phyloP scores from a whole-genome alignment of 1,140 invertebrate species.

The Cephus cinctus region DNA sequence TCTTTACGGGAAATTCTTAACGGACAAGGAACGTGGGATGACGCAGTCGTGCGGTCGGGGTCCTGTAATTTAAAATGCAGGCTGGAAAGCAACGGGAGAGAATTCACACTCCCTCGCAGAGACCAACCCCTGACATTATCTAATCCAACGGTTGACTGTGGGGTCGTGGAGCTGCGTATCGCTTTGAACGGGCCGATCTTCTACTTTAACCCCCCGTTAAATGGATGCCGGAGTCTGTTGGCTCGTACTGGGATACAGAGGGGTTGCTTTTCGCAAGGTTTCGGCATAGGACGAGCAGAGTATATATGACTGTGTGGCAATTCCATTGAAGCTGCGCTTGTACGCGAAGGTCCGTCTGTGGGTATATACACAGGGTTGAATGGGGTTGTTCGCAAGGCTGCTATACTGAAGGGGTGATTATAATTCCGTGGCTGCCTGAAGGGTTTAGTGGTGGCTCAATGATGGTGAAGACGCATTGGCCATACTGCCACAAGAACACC shows the following conservation, averaged over 20 bases:
- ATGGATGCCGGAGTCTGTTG: neutral
- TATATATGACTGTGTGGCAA: neutral
- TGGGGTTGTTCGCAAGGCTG: too few species aligned
- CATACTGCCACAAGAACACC: too few species aligned
- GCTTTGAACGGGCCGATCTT: constrained; percentile 12
- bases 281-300: too few species aligned
- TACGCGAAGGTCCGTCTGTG: too few species aligned
- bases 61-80: constrained; percentile 9
- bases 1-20: too few species aligned
- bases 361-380: too few species aligned
- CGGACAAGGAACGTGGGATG: too few species aligned
- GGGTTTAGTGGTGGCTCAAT: too few species aligned
- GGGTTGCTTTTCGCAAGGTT: too few species aligned
- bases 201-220: too few species aligned
- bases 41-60: neutral
- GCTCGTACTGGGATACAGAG: too few species aligned
- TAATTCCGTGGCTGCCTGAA: constrained; percentile 18
- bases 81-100: neutral
- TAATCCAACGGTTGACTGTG: constrained; percentile 17
- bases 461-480: too few species aligned
- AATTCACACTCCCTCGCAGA: constrained; percentile 4
- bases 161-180: constrained; percentile 5
- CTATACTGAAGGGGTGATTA: constrained; percentile 17
- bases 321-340: neutral
- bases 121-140: constrained; percentile 5